Percentiles rank a stretch among this genome's conserved stretches.
Evolutionary conservation across 2,888 invertebrate species (phyloP).

Genomic region (Podotricha telesiphe): DNA sequence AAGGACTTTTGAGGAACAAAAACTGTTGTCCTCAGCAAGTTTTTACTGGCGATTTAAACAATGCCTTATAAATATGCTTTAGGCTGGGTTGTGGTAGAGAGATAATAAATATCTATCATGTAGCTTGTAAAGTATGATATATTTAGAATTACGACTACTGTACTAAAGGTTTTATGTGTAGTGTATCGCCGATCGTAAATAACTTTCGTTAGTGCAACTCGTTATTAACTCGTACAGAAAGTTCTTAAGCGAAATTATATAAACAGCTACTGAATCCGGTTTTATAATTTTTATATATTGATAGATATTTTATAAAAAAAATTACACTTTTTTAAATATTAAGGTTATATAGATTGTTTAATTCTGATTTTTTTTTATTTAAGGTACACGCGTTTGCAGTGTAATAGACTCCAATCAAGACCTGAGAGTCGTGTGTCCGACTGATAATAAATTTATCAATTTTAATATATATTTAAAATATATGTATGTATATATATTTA

Average conservation of each 20-base stretch:
- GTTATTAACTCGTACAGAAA: conserved; percentile 11
- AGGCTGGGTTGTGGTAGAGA: conserved; percentile 23
- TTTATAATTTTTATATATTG: background rate
- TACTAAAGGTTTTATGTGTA: conserved; percentile 29
- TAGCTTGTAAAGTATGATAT: conserved; percentile 32
- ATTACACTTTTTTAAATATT: no score
- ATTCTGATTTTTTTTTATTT: no score
- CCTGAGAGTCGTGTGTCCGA: no score
- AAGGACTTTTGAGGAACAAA: conserved; percentile 10
- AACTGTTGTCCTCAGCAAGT: conserved; percentile 5
- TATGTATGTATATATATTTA: no score
- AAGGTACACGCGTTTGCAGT: no score
- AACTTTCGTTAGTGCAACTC: conserved; percentile 23
- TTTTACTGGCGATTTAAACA: conserved; percentile 24
- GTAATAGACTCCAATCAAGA: no score
- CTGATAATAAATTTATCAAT: no score
- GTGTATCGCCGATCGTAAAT: conserved; percentile 18
- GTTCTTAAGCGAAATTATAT: conserved; percentile 1
- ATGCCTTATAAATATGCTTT: conserved; percentile 34
- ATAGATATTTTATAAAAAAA: no score
- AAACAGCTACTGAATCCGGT: background rate
- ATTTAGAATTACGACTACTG: conserved; percentile 26
- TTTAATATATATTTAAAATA: no score
- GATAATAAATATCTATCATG: conserved; percentile 37
- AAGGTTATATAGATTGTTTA: no score